Percentiles rank a stretch among this genome's conserved stretches.
Conservation (phyloP, 2,797 vertebrate genomes). For the Capromys pilorides region DNA sequence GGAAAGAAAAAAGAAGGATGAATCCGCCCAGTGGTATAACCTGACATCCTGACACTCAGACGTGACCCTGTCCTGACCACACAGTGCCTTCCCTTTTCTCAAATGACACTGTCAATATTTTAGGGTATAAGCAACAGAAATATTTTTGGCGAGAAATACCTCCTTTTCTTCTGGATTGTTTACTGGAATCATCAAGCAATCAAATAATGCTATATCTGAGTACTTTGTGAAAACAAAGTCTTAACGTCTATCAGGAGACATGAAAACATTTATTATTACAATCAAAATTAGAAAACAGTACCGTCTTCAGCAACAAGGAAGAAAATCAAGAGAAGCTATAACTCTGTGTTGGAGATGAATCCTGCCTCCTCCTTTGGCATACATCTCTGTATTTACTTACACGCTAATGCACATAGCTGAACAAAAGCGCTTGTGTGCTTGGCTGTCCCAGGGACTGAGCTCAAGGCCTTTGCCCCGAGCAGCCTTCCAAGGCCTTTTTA, state of each 20-base stretch:
- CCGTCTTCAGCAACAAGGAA: constrained; percentile 37
- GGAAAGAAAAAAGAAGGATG: background rate
- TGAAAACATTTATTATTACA: constrained; percentile 26
- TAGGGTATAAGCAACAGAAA: background rate
- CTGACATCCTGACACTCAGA: background rate
- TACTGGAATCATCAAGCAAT: background rate
- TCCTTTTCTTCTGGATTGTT: background rate
- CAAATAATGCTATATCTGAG: background rate
- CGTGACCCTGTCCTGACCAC: background rate
- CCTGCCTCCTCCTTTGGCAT: constrained; percentile 32
- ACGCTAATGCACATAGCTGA: background rate
- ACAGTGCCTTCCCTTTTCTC: background rate
- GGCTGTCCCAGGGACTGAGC: background rate
- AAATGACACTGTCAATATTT: background rate
- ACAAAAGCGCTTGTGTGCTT: background rate
- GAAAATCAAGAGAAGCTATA: constrained; percentile 42
- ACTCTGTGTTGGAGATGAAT: constrained; percentile 7
- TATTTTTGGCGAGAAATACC: background rate
- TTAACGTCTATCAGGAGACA: background rate
- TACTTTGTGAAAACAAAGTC: background rate
- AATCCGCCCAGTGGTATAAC: background rate
- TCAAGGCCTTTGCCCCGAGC: background rate
- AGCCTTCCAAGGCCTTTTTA: background rate
- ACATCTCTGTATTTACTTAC: background rate
- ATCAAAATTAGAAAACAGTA: constrained; percentile 42